Percentiles rank a stretch among this genome's conserved stretches.
These are phyloP conservation scores for Tethea ocularis DNA, from an alignment of 2,888 invertebrate species.

Conservation along the genomic window DNA sequence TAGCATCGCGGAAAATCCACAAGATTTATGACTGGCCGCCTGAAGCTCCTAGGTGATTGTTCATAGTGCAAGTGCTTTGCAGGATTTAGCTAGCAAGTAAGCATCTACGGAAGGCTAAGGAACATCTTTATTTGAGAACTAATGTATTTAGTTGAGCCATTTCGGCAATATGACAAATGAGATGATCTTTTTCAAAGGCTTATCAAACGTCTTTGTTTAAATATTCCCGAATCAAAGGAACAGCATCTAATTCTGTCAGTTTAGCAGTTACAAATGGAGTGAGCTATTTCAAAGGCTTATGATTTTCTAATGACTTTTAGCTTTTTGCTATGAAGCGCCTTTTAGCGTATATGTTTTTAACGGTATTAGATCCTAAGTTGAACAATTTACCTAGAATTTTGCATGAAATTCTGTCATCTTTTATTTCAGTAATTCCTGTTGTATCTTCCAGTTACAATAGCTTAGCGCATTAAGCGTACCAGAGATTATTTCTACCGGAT, in stretches of 20 bases:
- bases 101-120: neutral
- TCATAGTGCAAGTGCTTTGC: conserved; percentile 1
- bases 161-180: too few species aligned
- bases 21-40: conserved; percentile 7
- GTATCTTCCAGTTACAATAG: neutral
- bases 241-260: neutral
- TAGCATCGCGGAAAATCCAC: conserved; percentile 6
- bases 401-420: neutral
- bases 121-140: too few species aligned
- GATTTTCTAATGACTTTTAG: too few species aligned
- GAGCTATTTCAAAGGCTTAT: too few species aligned
- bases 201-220: neutral
- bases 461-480: neutral
- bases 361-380: neutral
- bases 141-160: too few species aligned
- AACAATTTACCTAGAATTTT: neutral
- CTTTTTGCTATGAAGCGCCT: too few species aligned
- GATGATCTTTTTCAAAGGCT: too few species aligned
- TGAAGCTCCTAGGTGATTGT: neutral
- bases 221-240: neutral
- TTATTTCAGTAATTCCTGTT: neutral
- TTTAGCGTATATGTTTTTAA: too few species aligned
- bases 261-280: neutral
- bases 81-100: neutral
- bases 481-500: neutral